Evolutionary conservation across 2,888 invertebrate species (phyloP).

Genomic region (Pristionchus entomophagus): DNA sequence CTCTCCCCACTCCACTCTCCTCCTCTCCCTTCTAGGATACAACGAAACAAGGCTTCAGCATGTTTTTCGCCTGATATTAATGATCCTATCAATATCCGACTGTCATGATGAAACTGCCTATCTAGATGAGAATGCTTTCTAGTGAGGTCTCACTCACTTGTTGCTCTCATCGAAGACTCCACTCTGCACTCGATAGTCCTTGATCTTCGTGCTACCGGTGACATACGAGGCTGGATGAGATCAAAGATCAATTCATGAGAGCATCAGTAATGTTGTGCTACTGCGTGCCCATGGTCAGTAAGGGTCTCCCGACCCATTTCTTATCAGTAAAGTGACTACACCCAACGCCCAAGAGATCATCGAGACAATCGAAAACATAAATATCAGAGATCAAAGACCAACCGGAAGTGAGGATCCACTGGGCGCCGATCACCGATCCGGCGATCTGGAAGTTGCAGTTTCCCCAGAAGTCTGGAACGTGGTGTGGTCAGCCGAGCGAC

Average conservation of each 20-base stretch:
- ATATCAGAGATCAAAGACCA: constrained; percentile 12
- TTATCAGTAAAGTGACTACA: no score
- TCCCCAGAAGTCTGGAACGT: neutral
- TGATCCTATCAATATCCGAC: no score
- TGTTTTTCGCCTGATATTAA: no score
- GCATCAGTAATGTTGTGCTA: neutral
- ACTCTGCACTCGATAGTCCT: constrained; percentile 28
- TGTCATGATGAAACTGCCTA: no score
- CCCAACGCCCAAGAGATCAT: neutral
- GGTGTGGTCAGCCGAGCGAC: neutral
- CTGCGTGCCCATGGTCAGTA: neutral
- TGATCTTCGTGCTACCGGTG: constrained; percentile 1
- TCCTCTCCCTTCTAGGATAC: no score
- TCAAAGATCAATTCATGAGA: neutral
- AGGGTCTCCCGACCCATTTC: no score
- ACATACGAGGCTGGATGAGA: neutral
- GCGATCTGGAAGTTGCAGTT: constrained; percentile 31
- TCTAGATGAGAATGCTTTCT: no score
- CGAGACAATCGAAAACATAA: no score
- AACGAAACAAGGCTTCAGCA: no score
- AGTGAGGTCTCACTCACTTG: neutral
- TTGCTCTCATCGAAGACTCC: constrained; percentile 44
- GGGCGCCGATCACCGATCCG: constrained; percentile 6
- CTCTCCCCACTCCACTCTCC: no score
- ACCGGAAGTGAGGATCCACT: constrained; percentile 44